Evolutionary conservation across 1,140 invertebrate species (phyloP).

Genomic region (Leptonema lineaticorne): DNA sequence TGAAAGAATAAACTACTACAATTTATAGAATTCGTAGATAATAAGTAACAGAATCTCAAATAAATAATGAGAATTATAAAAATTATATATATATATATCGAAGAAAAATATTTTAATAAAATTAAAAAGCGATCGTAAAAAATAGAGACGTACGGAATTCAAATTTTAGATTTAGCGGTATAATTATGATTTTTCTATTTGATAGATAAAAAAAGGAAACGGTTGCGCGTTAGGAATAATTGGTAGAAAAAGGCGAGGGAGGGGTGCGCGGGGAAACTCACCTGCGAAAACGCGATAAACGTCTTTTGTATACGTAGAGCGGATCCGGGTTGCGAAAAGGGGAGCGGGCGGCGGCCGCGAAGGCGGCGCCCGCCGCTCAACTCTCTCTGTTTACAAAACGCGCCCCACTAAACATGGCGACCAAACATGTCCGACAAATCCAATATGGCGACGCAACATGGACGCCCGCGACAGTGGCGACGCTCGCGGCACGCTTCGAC

Average conservation of each 20-base stretch:
- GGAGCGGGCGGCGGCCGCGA: background rate
- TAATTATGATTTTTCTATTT: too few species aligned
- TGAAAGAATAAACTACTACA: too few species aligned
- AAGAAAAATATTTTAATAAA: too few species aligned
- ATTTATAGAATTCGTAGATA: too few species aligned
- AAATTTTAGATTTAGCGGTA: too few species aligned
- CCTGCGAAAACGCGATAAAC: background rate
- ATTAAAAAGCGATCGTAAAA: background rate
- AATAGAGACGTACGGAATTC: background rate
- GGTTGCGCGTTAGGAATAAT: background rate
- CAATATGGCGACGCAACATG: slow-evolving; percentile 58
- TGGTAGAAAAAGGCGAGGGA: background rate
- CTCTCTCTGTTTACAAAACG: slow-evolving; percentile 20
- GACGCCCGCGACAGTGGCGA: slow-evolving; percentile 46
- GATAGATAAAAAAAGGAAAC: too few species aligned
- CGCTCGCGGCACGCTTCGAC: slow-evolving; percentile 4
- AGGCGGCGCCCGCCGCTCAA: slow-evolving; percentile 5
- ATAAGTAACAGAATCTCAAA: too few species aligned
- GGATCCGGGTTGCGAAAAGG: background rate
- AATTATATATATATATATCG: too few species aligned
- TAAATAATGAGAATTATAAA: too few species aligned
- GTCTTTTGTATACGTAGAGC: too few species aligned
- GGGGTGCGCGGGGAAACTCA: background rate
- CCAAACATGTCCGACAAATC: slow-evolving; percentile 60
- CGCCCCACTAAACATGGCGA: slow-evolving; percentile 57